A percentile compares a stretch with the other conserved stretches of the same genome.
Evolutionary conservation across 92 coral and sea anemone genomes (phyloP).

Genomic region (Metridium senile): DNA sequence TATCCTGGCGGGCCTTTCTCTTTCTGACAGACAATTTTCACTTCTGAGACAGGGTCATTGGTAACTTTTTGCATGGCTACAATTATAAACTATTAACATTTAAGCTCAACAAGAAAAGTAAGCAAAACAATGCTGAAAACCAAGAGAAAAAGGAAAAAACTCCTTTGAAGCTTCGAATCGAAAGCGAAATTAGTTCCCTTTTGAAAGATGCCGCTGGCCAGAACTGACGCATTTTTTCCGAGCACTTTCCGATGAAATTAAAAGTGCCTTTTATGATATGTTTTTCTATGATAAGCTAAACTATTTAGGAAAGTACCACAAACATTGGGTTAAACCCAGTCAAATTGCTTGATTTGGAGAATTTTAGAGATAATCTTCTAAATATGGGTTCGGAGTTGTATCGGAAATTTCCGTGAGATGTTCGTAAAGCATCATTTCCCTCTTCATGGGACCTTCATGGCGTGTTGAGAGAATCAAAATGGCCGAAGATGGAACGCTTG

Average conservation of each 20-base stretch:
- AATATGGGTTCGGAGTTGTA: neutral
- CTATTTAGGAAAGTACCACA: too few species aligned
- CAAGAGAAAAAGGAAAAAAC: neutral
- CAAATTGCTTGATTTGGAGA: too few species aligned
- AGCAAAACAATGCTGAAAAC: neutral
- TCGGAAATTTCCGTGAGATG: neutral
- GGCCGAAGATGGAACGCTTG: conserved; percentile 60
- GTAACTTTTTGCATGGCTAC: conserved; percentile 19
- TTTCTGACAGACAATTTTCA: conserved; percentile 74
- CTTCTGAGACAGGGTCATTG: conserved; percentile 71
- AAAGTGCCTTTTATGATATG: too few species aligned
- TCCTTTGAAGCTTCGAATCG: neutral
- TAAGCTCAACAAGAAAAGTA: neutral
- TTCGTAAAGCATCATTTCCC: conserved; percentile 17
- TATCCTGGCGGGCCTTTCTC: conserved; percentile 77
- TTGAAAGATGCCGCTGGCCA: conserved; percentile 8
- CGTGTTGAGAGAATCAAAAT: conserved; percentile 86
- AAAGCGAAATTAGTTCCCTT: neutral
- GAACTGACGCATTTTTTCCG: too few species aligned
- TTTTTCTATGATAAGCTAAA: too few species aligned
- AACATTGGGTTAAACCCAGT: too few species aligned
- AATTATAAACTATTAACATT: neutral
- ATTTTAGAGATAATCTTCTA: too few species aligned
- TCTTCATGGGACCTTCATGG: conserved; percentile 20
- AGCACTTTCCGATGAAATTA: neutral